phyloP scores from a whole-genome alignment of 2,113 vertebrate genomes.

The Laticauda laticaudata region DNA sequence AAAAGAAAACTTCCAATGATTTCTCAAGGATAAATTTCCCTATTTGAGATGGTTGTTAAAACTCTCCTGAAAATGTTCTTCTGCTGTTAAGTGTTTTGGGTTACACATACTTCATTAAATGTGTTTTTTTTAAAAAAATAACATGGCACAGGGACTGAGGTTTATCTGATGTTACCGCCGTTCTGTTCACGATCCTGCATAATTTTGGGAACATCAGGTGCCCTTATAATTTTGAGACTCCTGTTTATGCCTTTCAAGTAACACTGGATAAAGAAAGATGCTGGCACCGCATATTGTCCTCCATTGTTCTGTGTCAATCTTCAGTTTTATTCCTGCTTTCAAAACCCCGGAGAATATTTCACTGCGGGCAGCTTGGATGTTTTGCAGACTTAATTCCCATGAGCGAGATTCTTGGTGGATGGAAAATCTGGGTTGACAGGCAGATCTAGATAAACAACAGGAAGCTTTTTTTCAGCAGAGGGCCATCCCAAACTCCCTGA shows the following conservation, averaged over 20 bases:
- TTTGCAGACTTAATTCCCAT: slow-evolving; percentile 40
- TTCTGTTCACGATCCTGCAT: no score
- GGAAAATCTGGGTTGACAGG: slow-evolving; percentile 24
- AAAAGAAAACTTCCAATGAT: background rate
- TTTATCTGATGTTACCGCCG: background rate
- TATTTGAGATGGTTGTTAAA: background rate
- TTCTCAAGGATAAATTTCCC: background rate
- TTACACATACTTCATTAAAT: background rate
- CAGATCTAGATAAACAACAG: background rate
- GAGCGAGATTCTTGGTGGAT: slow-evolving; percentile 30
- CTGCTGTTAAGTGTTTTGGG: background rate
- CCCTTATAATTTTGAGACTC: background rate
- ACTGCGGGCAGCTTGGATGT: background rate
- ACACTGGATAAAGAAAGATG: background rate
- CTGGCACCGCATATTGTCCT: background rate
- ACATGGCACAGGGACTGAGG: background rate
- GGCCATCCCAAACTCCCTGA: background rate
- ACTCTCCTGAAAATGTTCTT: background rate
- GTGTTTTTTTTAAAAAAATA: background rate
- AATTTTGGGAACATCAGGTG: background rate
- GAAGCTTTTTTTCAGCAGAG: slow-evolving; percentile 11
- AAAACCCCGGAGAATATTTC: slow-evolving; percentile 23
- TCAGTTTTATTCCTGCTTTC: background rate
- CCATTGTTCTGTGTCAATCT: background rate
- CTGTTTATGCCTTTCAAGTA: background rate